phyloP scores from a whole-genome alignment of 2,888 invertebrate genomes.

The Dendrolimus houi region DNA sequence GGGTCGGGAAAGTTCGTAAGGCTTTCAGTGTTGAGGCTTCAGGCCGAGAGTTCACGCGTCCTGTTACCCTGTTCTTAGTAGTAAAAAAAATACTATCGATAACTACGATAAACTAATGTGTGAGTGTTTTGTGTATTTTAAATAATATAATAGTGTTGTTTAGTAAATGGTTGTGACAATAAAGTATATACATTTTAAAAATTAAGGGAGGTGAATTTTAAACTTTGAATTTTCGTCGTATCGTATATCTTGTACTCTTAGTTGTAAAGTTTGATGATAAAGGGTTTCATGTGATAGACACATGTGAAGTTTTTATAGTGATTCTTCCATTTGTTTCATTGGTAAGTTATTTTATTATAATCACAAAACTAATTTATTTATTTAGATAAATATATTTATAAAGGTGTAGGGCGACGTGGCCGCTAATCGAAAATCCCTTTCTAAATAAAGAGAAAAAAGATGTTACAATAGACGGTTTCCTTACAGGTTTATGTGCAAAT shows the following conservation, averaged over 20 bases:
- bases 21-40: constrained; percentile 25
- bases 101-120: constrained; percentile 27
- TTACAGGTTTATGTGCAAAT: too few relatives aligned
- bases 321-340: neutral
- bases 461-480: too few relatives aligned
- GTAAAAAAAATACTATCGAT: constrained; percentile 5
- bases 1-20: constrained; percentile 23
- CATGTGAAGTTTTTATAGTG: neutral
- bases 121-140: constrained; percentile 15
- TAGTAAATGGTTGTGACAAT: neutral
- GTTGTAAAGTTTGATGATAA: neutral
- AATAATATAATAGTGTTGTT: neutral
- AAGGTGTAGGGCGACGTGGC: too few relatives aligned
- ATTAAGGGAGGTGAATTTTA: neutral
- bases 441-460: too few relatives aligned
- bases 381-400: too few relatives aligned
- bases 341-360: neutral
- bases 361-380: too few relatives aligned
- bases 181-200: neutral
- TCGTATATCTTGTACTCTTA: too few relatives aligned
- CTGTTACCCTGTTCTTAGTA: constrained; percentile 6
- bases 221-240: neutral
- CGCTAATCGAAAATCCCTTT: too few relatives aligned
- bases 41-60: constrained; percentile 21
- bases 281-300: neutral